Conservation (phyloP, 2,797 vertebrate genomes). For the Acomys russatus region DNA sequence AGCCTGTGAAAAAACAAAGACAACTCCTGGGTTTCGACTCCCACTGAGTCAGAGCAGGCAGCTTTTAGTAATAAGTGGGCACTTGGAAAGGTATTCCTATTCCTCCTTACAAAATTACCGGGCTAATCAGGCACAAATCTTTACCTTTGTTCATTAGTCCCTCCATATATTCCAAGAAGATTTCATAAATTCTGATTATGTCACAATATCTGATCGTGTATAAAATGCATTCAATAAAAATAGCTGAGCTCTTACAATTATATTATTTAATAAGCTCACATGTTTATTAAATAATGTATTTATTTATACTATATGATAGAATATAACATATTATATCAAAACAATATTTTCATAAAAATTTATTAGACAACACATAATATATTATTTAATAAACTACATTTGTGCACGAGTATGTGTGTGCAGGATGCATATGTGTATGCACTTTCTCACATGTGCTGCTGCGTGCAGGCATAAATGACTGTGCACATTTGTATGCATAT, state of each 20-base stretch:
- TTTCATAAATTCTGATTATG: constrained; percentile 1
- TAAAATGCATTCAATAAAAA: neutral
- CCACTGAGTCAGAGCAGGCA: neutral
- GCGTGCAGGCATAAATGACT: neutral
- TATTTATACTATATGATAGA: neutral
- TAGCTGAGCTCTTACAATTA: neutral
- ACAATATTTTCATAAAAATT: neutral
- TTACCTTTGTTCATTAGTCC: constrained; percentile 22
- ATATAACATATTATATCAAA: neutral
- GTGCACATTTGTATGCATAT: neutral
- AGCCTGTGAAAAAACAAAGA: neutral
- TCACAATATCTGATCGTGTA: neutral
- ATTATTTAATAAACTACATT: neutral
- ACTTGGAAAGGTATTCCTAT: neutral
- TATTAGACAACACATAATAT: too few relatives aligned
- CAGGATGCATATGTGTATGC: neutral
- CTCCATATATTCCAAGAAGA: constrained; percentile 31
- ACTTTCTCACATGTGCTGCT: neutral
- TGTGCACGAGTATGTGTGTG: neutral
- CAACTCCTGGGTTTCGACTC: neutral
- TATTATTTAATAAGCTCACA: neutral
- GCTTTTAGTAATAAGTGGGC: neutral
- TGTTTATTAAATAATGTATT: neutral
- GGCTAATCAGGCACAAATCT: constrained; percentile 8
- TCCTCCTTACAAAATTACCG: constrained; percentile 2